A percentile compares a stretch with the other conserved stretches of the same genome.
These are phyloP conservation scores for Diplosoma virens DNA, from an alignment of 23 tunicate genomes.

Conservation along the genomic window DNA sequence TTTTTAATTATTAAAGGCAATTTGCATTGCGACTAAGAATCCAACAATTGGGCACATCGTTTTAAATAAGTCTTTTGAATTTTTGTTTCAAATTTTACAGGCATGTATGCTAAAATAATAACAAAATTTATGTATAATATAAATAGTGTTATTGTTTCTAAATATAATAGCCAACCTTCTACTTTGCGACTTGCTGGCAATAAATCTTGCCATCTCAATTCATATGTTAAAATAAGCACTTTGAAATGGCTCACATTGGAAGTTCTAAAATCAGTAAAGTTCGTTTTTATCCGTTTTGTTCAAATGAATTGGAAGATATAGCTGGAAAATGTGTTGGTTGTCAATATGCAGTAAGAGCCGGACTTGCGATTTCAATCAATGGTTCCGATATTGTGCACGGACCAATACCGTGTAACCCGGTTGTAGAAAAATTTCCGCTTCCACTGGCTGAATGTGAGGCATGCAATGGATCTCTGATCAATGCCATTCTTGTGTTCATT, in stretches of 20 bases:
- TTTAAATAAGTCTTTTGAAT: no score
- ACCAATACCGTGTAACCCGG: slow-evolving; percentile 30
- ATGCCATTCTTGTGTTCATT: slow-evolving; percentile 25
- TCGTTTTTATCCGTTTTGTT: slow-evolving; percentile 22
- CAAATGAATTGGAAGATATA: neutral
- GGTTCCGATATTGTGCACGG: neutral
- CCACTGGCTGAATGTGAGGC: slow-evolving; percentile 31
- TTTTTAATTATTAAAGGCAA: no score
- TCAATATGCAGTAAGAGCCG: neutral
- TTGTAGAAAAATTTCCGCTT: slow-evolving; percentile 25
- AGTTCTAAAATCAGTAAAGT: neutral
- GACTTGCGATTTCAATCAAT: neutral
- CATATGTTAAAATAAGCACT: neutral
- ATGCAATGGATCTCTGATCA: slow-evolving; percentile 20
- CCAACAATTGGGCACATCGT: no score
- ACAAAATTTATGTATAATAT: no score
- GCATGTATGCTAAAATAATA: no score
- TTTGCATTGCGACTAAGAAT: no score
- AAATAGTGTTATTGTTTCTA: no score
- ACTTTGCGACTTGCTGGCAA: neutral
- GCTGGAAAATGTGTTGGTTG: slow-evolving; percentile 15
- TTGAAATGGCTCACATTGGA: neutral
- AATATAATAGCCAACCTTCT: neutral
- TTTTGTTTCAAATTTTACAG: no score
- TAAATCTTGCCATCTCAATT: neutral